Evolutionary conservation across 1,140 invertebrate species (phyloP), one percentile per base, ranked within the genome.

Genomic region (Paraescarpia echinospica): DNA sequence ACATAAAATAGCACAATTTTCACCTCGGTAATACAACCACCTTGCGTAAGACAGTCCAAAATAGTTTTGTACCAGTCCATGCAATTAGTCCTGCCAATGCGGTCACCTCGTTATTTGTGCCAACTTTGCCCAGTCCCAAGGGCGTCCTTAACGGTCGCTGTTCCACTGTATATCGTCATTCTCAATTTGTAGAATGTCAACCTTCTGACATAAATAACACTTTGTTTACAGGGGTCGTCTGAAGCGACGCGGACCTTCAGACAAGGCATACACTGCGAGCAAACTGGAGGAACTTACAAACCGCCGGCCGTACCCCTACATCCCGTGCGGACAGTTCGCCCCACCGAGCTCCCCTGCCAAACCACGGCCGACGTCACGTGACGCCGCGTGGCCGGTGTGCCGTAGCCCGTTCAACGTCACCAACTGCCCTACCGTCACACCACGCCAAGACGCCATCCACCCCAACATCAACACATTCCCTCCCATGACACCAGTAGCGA

Each of bases 231-330:
- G 91, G n/a, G 91, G 93, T 77, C 91, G 93, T 1, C 91, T 93
- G 89, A 93, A 93, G 91, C 92, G 89, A 35, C 35, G 91, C 34
- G 93, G 93, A 34, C 51, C 93, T 14, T 31, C 33, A 6, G 93
- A 93, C 89, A 77, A 77, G 89, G 93, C 93, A 18, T 93, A 89
- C 77, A 88, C 34, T n/a, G 18, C 92, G 2, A 89, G n/a, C 48
- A 92, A 92, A 89, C 59, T 92, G 88, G 33, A 92, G 8, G 92
- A 92, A 33, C 59, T 92, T 2, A 88, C 51, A 51, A 35, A 91
- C n/a, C 34, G 91, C 14, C 51, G 92, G 22, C 92, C 92, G 9
- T 92, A 92, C 33, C 92, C 92, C 92, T 91, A 34, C 91, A 77
- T 77, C 59, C 18, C 27, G 59, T 27, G 59, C 59, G 8, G 27